phyloP scores from a whole-genome alignment of 2,113 vertebrate species.

The Antechinus flavipes region DNA sequence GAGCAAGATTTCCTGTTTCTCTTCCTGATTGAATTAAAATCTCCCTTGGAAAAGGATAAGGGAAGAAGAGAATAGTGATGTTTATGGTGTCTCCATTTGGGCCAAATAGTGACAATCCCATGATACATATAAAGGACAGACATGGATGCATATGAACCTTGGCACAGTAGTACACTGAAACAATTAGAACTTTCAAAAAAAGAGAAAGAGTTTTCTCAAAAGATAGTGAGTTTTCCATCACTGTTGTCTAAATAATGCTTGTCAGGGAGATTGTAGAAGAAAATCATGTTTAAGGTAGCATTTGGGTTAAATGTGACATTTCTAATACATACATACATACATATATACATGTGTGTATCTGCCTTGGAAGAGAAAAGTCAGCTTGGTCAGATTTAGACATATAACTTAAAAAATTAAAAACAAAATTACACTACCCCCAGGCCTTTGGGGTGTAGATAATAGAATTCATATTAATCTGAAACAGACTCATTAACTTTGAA shows the following conservation, averaged over 20 bases:
- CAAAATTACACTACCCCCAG: background rate
- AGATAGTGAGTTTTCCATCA: background rate
- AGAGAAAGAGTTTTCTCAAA: background rate
- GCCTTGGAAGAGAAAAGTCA: background rate
- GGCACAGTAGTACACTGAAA: background rate
- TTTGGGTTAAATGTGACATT: background rate
- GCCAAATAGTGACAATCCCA: background rate
- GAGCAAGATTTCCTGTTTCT: no score
- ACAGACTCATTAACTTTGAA: slow-evolving; percentile 1
- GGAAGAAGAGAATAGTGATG: no score
- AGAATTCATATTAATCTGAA: background rate
- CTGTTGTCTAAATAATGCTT: background rate
- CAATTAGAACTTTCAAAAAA: background rate
- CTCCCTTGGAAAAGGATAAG: no score
- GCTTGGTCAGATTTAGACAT: background rate
- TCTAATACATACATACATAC: background rate
- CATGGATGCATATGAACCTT: background rate
- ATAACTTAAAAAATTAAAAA: background rate
- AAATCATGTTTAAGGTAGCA: background rate
- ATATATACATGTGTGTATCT: background rate
- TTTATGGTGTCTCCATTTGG: no score
- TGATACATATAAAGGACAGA: background rate
- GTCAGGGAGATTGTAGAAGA: background rate
- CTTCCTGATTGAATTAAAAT: no score
- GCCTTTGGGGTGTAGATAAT: background rate